Conservation (phyloP, 2,888 invertebrate genomes). For the Campaea margaritaria region DNA sequence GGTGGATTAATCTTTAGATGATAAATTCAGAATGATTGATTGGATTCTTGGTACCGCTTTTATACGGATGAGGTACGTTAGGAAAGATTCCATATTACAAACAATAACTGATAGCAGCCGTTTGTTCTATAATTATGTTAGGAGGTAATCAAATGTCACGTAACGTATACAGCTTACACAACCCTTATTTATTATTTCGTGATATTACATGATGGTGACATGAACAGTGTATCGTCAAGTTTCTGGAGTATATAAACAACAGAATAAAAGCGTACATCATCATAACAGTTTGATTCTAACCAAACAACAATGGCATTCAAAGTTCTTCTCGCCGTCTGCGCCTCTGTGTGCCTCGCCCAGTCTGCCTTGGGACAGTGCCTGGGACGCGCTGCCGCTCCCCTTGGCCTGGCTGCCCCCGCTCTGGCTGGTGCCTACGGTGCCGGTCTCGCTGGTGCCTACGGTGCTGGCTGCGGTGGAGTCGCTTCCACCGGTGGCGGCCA, state of each 20-base stretch:
- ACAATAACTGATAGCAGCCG: too few relatives aligned
- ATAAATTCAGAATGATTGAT: constrained; percentile 20
- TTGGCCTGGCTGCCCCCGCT: constrained; percentile 11
- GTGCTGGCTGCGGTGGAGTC: constrained; percentile 31
- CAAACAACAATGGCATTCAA: constrained; percentile 22
- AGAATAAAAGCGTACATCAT: background rate
- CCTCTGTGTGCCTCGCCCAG: constrained; percentile 21
- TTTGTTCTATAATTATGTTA: too few relatives aligned
- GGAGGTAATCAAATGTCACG: too few relatives aligned
- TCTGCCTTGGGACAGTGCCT: constrained; percentile 5
- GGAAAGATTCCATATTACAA: too few relatives aligned
- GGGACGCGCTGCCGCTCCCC: constrained; percentile 6
- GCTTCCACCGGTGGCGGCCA: constrained; percentile 51
- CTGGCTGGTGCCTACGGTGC: constrained; percentile 5
- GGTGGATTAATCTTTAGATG: too few relatives aligned
- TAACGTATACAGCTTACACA: too few relatives aligned
- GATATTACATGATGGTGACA: background rate
- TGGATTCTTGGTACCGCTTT: constrained; percentile 13
- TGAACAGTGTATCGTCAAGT: background rate
- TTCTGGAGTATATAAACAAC: too few relatives aligned
- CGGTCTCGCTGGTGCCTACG: constrained; percentile 12
- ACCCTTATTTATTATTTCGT: too few relatives aligned
- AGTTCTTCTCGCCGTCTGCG: constrained; percentile 26
- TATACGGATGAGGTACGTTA: constrained; percentile 10
- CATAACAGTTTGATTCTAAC: constrained; percentile 5